Conservation (phyloP, 1,140 invertebrate genomes). For the Scaptomyza pallida region DNA sequence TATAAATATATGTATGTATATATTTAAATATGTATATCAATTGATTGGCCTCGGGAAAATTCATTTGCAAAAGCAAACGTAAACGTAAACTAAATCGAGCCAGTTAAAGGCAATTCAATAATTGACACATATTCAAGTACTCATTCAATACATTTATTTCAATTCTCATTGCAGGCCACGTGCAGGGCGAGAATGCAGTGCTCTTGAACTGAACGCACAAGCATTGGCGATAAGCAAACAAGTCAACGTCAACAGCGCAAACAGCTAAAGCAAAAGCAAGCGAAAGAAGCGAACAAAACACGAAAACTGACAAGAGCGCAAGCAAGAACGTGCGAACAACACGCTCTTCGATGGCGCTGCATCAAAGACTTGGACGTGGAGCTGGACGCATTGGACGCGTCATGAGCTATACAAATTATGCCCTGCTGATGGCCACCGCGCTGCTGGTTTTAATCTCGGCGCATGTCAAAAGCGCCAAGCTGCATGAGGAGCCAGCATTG, state of each 20-base stretch:
- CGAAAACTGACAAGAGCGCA: slow-evolving; percentile 22
- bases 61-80: slow-evolving; percentile 8
- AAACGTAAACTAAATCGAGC: slow-evolving; percentile 25
- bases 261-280: slow-evolving; percentile 13
- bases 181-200: slow-evolving; percentile 60
- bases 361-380: slow-evolving; percentile 12
- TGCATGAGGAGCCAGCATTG: slow-evolving; percentile 41
- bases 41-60: slow-evolving; percentile 9
- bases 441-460: slow-evolving; percentile 73
- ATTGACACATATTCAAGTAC: neutral
- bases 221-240: slow-evolving; percentile 39
- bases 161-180: slow-evolving; percentile 60
- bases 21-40: neutral
- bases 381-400: slow-evolving; percentile 22
- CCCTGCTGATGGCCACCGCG: slow-evolving; percentile 58
- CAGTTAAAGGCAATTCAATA: neutral
- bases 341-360: slow-evolving; percentile 43
- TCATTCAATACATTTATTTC: slow-evolving; percentile 15
- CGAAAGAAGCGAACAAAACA: slow-evolving; percentile 14
- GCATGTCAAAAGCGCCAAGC: slow-evolving; percentile 70
- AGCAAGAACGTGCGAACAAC: slow-evolving; percentile 18
- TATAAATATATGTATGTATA: neutral
- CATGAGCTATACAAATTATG: slow-evolving; percentile 67
- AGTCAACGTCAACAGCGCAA: slow-evolving; percentile 3
- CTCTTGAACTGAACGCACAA: slow-evolving; percentile 23